A percentile compares a stretch with the other conserved stretches of the same genome.
Conservation (phyloP, 1,140 invertebrate genomes). For the Aphidius gifuensis region DNA sequence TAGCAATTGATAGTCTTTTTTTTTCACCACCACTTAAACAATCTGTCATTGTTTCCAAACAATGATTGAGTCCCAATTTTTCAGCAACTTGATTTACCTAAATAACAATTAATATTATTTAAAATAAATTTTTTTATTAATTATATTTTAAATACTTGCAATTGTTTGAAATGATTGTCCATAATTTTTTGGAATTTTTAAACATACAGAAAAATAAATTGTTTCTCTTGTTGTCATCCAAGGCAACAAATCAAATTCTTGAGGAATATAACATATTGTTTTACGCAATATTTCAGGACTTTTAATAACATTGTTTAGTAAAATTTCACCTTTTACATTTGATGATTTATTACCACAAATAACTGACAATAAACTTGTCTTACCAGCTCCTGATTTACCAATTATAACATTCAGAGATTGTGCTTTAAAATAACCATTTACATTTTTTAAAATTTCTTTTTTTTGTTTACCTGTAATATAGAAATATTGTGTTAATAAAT, state of each 20-base stretch:
- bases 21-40: constrained; percentile 78
- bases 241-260: constrained; percentile 66
- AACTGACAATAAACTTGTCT: constrained; percentile 73
- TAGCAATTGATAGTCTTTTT: constrained; percentile 80
- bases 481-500: neutral
- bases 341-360: constrained; percentile 44
- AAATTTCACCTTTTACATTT: constrained; percentile 31
- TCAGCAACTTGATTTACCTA: constrained; percentile 61
- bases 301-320: constrained; percentile 31
- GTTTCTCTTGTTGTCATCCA: constrained; percentile 66
- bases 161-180: neutral
- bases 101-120: constrained; percentile 13
- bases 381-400: constrained; percentile 81
- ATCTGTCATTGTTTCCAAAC: constrained; percentile 63
- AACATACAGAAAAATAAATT: constrained; percentile 62
- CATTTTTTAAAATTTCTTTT: constrained; percentile 59
- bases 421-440: constrained; percentile 58
- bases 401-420: constrained; percentile 72
- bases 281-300: constrained; percentile 53
- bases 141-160: constrained; percentile 4
- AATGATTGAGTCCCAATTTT: constrained; percentile 60
- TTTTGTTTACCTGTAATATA: constrained; percentile 35
- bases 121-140: constrained; percentile 4
- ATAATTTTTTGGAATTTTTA: constrained; percentile 51
- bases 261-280: constrained; percentile 65